These are phyloP conservation scores for Orchesella flavescens DNA, from an alignment of 2,888 invertebrate genomes.

Conservation along the genomic window DNA sequence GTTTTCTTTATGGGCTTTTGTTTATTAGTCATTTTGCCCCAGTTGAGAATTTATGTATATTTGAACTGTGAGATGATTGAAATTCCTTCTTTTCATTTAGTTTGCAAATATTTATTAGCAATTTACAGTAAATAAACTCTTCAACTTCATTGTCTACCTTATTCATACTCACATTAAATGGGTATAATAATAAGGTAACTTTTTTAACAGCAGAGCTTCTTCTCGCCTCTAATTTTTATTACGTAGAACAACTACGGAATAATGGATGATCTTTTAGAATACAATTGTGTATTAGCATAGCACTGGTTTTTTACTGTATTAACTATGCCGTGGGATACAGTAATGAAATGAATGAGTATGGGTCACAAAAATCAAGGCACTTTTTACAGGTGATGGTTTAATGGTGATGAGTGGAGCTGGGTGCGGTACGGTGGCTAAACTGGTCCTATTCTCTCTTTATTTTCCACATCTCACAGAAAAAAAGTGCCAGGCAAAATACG, in stretches of 20 bases:
- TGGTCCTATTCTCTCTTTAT: slow-evolving; percentile 61
- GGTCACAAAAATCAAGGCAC: slow-evolving; percentile 57
- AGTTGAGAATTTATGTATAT: neutral
- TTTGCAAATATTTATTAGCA: slow-evolving; percentile 4
- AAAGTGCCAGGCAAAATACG: slow-evolving; percentile 38
- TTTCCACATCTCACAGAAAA: slow-evolving; percentile 37
- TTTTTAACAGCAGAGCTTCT: no score
- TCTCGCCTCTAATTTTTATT: slow-evolving; percentile 14
- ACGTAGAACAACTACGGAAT: neutral
- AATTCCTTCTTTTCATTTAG: slow-evolving; percentile 6
- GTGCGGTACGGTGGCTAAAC: slow-evolving; percentile 65
- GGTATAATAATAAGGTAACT: no score
- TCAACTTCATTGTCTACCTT: no score
- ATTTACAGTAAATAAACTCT: slow-evolving; percentile 1
- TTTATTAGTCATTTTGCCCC: neutral
- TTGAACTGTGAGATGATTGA: neutral
- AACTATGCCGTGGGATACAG: slow-evolving; percentile 59
- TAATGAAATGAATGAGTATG: slow-evolving; percentile 59
- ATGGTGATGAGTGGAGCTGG: slow-evolving; percentile 67
- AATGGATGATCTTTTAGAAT: slow-evolving; percentile 15
- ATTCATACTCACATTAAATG: no score
- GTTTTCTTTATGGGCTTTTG: neutral
- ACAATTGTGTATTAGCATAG: neutral
- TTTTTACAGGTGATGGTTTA: slow-evolving; percentile 62
- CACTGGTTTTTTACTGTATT: neutral